phyloP scores from a whole-genome alignment of 2,888 invertebrate genomes.

The Macaria liturata region DNA sequence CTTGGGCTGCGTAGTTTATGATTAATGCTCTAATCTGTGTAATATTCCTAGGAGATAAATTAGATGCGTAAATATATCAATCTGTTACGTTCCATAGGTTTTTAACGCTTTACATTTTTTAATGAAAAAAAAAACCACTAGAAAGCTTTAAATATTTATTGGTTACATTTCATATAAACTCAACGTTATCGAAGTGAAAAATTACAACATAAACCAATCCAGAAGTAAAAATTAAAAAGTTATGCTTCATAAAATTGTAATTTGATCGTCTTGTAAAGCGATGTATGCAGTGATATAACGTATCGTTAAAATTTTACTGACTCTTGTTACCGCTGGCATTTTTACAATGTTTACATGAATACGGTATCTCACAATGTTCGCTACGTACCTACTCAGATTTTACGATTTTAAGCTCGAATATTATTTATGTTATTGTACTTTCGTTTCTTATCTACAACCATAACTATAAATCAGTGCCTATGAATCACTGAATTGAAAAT shows the following conservation, averaged over 20 bases:
- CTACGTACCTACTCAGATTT: slow-evolving; percentile 13
- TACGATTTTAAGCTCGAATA: slow-evolving; percentile 7
- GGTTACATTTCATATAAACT: no score
- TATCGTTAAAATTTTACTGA: slow-evolving; percentile 38
- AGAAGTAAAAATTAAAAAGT: slow-evolving; percentile 14
- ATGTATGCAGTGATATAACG: slow-evolving; percentile 24
- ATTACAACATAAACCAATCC: no score
- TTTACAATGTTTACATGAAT: slow-evolving; percentile 23
- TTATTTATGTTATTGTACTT: slow-evolving; percentile 19
- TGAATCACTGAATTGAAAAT: no score
- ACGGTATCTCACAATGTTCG: slow-evolving; percentile 7
- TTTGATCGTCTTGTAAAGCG: slow-evolving; percentile 39
- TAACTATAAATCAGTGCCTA: no score
- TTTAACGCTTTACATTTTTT: no score
- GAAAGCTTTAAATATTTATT: no score
- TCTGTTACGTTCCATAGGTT: neutral
- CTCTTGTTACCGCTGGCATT: slow-evolving; percentile 32
- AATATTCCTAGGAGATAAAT: slow-evolving; percentile 36
- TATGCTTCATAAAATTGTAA: slow-evolving; percentile 41
- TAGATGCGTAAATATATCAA: slow-evolving; percentile 10
- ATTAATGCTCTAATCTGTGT: slow-evolving; percentile 22
- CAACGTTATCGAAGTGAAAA: no score
- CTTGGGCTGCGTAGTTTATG: slow-evolving; percentile 28
- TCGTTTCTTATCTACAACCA: neutral
- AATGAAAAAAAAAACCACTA: no score